Conservation (phyloP, 92 coral and sea anemone genomes). For the Chrysogorgia sp. region DNA sequence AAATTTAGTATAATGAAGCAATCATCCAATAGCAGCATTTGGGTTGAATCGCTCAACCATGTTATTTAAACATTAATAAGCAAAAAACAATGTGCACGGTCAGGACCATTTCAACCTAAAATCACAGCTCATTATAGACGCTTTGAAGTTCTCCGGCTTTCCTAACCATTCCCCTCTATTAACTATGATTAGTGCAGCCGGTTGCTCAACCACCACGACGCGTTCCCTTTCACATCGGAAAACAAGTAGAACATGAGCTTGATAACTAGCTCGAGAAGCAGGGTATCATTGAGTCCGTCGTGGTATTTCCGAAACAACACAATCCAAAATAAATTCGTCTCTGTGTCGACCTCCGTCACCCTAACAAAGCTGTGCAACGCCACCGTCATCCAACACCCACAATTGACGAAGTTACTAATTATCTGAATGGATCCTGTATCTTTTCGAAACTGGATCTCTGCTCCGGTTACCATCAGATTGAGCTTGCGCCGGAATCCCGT, state of each 20-base stretch:
- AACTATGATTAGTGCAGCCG: too few species aligned
- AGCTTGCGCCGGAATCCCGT: slow-evolving; percentile 1
- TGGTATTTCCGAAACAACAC: slow-evolving; percentile 21
- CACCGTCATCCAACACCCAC: slow-evolving; percentile 46
- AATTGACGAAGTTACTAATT: slow-evolving; percentile 42
- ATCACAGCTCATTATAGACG: too few species aligned
- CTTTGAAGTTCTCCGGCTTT: too few species aligned
- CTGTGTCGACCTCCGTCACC: slow-evolving; percentile 34
- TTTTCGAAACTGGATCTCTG: slow-evolving; percentile 40
- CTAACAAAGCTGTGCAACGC: slow-evolving; percentile 36
- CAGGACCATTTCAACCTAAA: too few species aligned
- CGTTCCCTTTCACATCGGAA: slow-evolving; percentile 49
- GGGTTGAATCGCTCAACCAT: too few species aligned
- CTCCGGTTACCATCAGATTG: slow-evolving; percentile 29
- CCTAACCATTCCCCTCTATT: too few species aligned
- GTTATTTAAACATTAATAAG: too few species aligned
- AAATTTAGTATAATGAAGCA: too few species aligned
- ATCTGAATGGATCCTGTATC: slow-evolving; percentile 14
- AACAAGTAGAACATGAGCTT: slow-evolving; percentile 10
- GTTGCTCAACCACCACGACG: slow-evolving; percentile 48
- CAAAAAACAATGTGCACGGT: too few species aligned
- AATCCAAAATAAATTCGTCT: slow-evolving; percentile 36
- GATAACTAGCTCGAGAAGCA: slow-evolving; percentile 17
- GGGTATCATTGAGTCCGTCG: slow-evolving; percentile 20
- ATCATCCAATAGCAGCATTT: too few species aligned